Evolutionary conservation across 2,888 invertebrate species (phyloP).

Genomic region (Synergus japonicus): DNA sequence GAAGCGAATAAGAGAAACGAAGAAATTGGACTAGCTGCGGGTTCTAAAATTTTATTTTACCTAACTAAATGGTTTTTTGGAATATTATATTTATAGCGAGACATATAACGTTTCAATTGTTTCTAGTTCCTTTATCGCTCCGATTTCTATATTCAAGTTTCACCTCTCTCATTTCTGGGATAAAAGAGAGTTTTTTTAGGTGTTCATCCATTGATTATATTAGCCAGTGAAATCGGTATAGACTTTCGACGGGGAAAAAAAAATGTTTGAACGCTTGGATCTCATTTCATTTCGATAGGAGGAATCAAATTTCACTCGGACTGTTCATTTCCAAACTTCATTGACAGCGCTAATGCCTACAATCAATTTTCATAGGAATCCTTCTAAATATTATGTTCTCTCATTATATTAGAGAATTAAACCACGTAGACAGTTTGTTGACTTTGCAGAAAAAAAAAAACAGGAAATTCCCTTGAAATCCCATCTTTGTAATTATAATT

Average conservation of each 20-base stretch:
- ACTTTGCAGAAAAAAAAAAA: not conserved
- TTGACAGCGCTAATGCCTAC: not conserved
- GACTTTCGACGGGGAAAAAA: not conserved
- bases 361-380: not conserved
- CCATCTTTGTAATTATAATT: no score
- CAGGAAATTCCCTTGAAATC: no score
- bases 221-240: not conserved
- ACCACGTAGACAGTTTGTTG: not conserved
- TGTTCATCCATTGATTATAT: not conserved
- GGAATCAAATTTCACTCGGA: constrained; percentile 20
- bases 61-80: not conserved
- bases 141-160: constrained; percentile 23
- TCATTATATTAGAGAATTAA: not conserved
- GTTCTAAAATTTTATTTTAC: not conserved
- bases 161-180: constrained; percentile 14
- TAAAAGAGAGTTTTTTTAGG: not conserved
- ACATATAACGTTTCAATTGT: constrained; percentile 31
- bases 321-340: not conserved
- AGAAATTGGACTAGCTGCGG: not conserved
- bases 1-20: not conserved
- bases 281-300: not conserved
- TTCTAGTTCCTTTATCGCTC: constrained; percentile 14
- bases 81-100: not conserved
- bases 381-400: not conserved
- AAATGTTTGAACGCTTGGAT: constrained; percentile 9